These are phyloP conservation scores for Porites lutea DNA, from an alignment of 64 coral and sea anemone genomes.

Conservation along the genomic window DNA sequence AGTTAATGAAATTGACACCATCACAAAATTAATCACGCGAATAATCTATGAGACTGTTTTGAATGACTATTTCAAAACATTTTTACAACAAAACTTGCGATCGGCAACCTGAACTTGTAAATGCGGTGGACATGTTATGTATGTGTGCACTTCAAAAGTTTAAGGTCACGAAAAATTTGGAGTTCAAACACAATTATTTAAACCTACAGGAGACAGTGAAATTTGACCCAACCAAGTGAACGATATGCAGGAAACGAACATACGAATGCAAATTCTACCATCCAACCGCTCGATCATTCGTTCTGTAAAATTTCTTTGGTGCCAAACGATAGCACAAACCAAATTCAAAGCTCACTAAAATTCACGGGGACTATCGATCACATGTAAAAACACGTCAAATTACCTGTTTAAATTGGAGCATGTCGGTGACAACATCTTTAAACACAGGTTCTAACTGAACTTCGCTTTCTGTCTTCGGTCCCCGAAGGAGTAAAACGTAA, in stretches of 20 bases:
- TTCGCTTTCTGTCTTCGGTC: constrained; percentile 64
- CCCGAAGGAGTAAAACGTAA: constrained; percentile 80
- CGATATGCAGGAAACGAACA: not conserved
- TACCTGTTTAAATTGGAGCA: constrained; percentile 97
- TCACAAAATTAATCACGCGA: constrained; percentile 5
- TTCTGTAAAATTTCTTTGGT: not conserved
- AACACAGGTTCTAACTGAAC: constrained; percentile 68
- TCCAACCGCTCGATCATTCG: not conserved
- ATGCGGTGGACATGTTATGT: too few species aligned
- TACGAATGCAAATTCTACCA: constrained; percentile 21
- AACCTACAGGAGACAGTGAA: not conserved
- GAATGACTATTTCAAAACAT: too few species aligned
- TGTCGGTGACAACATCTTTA: constrained; percentile 94
- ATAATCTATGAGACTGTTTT: not conserved
- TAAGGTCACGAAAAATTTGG: not conserved
- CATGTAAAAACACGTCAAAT: not conserved
- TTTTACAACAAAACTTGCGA: too few species aligned
- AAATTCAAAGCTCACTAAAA: not conserved
- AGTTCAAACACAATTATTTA: not conserved
- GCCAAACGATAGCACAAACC: not conserved
- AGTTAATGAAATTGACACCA: constrained; percentile 23
- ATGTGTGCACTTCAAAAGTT: not conserved
- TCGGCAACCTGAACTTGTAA: too few species aligned
- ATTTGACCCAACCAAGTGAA: not conserved
- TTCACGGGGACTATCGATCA: not conserved